Evolutionary conservation across 92 coral and sea anemone species (phyloP).

Genomic region (Epizoanthus rinbou): DNA sequence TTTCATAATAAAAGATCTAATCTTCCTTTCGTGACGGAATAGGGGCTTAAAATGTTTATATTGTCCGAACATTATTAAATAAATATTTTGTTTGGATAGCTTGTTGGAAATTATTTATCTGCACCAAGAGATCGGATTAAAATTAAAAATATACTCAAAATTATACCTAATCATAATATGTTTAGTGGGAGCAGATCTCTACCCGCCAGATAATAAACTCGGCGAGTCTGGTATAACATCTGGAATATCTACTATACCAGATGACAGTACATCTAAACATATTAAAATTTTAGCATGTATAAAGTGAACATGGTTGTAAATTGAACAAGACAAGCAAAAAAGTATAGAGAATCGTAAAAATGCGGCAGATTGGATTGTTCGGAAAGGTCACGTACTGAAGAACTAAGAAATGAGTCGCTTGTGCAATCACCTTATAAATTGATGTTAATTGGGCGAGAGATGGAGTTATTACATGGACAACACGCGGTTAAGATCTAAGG

Average conservation of each 20-base stretch:
- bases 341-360: background rate
- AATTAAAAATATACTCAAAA: background rate
- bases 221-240: background rate
- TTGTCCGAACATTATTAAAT: slow-evolving; percentile 10
- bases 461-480: slow-evolving; percentile 29
- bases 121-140: background rate
- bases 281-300: background rate
- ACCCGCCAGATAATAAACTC: background rate
- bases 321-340: background rate
- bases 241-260: no score
- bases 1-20: slow-evolving; percentile 9
- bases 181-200: background rate
- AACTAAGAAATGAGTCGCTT: slow-evolving; percentile 35
- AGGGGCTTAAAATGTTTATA: slow-evolving; percentile 18
- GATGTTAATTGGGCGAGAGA: slow-evolving; percentile 47
- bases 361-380: background rate
- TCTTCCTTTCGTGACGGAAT: slow-evolving; percentile 5
- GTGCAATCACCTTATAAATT: slow-evolving; percentile 36
- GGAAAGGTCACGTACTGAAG: slow-evolving; percentile 2
- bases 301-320: background rate
- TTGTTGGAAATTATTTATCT: background rate
- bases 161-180: background rate
- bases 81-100: background rate
- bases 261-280: background rate
- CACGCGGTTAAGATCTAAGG: slow-evolving; percentile 44